Conservation (phyloP, 2,113 vertebrate genomes). For the Oriolus oriolus region DNA sequence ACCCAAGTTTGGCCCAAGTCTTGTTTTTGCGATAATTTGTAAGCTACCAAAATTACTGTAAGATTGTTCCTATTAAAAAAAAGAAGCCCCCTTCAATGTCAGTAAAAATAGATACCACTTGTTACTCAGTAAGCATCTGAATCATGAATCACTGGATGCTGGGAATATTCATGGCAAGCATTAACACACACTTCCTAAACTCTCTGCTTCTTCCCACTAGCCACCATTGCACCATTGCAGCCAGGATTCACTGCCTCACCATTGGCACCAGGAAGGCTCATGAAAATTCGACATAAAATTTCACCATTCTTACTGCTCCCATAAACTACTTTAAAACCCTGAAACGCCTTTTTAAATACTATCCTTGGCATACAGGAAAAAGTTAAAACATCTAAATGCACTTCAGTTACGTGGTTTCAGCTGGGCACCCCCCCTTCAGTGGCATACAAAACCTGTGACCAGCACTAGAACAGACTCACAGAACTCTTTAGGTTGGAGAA, state of each 20-base stretch:
- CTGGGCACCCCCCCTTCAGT: background rate
- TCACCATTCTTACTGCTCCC: background rate
- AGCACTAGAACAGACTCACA: background rate
- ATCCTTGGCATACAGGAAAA: background rate
- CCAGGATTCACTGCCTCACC: background rate
- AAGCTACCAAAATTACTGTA: background rate
- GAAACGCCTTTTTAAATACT: background rate
- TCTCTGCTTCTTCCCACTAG: background rate
- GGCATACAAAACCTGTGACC: background rate
- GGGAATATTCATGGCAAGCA: background rate
- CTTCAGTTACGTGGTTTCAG: background rate
- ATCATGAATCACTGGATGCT: background rate
- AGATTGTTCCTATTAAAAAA: background rate
- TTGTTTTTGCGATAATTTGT: background rate
- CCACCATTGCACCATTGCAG: background rate
- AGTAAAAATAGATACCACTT: background rate
- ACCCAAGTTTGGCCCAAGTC: background rate
- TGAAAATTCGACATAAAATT: background rate
- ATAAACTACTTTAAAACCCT: background rate
- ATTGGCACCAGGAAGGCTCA: background rate
- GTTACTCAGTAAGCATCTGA: background rate
- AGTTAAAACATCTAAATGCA: background rate
- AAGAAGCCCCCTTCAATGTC: background rate
- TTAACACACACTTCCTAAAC: background rate
- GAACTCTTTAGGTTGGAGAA: background rate